These are phyloP conservation scores for Polydesmus complanatus DNA, from an alignment of 2,888 invertebrate species.

Conservation along the genomic window DNA sequence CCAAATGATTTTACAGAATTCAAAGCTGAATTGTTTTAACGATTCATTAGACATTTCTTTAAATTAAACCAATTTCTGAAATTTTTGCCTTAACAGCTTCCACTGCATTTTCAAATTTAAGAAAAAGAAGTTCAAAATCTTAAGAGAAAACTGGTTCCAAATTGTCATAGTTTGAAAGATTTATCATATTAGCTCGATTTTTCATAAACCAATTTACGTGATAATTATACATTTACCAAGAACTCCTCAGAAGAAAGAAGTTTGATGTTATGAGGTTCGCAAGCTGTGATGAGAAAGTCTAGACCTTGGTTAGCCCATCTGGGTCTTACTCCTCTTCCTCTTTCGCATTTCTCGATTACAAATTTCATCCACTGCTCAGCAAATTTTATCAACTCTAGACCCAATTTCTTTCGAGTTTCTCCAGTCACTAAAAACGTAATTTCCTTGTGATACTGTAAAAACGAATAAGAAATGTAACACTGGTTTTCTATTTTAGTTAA, in stretches of 20 bases:
- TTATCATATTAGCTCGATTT: too few relatives aligned
- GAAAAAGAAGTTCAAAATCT: too few relatives aligned
- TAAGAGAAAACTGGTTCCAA: too few relatives aligned
- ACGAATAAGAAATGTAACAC: conserved; percentile 15
- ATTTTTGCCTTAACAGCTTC: too few relatives aligned
- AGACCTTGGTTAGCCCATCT: conserved; percentile 81
- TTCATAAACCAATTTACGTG: background rate
- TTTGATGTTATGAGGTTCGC: conserved; percentile 67
- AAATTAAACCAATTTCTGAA: too few relatives aligned
- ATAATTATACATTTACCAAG: conserved; percentile 35
- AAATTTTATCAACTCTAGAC: conserved; percentile 49
- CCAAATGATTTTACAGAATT: background rate
- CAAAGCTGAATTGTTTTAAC: background rate
- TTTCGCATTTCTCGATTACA: conserved; percentile 66
- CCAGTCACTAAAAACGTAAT: conserved; percentile 48
- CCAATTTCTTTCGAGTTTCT: conserved; percentile 36
- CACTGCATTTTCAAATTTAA: too few relatives aligned
- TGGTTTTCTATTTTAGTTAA: background rate
- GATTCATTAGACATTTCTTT: too few relatives aligned
- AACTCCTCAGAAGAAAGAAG: conserved; percentile 64
- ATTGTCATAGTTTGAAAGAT: too few relatives aligned
- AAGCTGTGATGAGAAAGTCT: conserved; percentile 70
- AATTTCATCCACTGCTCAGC: conserved; percentile 81
- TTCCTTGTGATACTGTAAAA: conserved; percentile 47
- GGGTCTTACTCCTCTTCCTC: conserved; percentile 63